Evolutionary conservation across 30 jellyfish, hydroid and myxozoan genomes (phyloP).

Genomic region (Turritopsis rubra): DNA sequence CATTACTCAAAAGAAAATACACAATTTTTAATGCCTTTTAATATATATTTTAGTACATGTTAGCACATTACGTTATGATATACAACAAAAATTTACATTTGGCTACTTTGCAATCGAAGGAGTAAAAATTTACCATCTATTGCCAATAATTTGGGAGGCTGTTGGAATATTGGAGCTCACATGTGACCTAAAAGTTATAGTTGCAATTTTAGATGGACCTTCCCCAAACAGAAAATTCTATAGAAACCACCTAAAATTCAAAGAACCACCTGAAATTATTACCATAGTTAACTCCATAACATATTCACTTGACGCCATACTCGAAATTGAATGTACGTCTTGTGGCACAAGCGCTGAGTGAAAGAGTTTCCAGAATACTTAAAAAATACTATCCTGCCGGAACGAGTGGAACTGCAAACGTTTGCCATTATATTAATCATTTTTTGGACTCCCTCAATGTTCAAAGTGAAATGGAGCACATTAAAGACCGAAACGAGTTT

Average conservation of each 20-base stretch:
- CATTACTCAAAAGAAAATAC: too few relatives aligned
- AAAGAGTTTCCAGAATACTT: constrained; percentile 15
- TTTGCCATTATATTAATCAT: constrained; percentile 36
- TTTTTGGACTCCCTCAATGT: constrained; percentile 33
- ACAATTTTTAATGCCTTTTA: too few relatives aligned
- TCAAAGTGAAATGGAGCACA: constrained; percentile 29
- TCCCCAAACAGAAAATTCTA: constrained; percentile 1
- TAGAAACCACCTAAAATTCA: constrained; percentile 39
- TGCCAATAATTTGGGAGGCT: constrained; percentile 47
- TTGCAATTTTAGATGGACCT: constrained; percentile 51
- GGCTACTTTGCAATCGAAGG: constrained; percentile 58
- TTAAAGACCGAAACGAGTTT: constrained; percentile 19
- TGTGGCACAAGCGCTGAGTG: constrained; percentile 41
- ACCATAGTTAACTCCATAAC: constrained; percentile 32
- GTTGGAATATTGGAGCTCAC: constrained; percentile 38
- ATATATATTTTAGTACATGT: too few relatives aligned
- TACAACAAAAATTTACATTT: constrained; percentile 29
- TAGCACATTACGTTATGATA: too few relatives aligned
- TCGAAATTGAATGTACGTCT: constrained; percentile 46
- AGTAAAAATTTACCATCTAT: constrained; percentile 9
- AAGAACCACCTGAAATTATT: constrained; percentile 14
- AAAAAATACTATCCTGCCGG: constrained; percentile 23
- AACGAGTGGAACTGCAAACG: constrained; percentile 39
- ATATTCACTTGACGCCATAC: constrained; percentile 27
- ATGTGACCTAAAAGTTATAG: constrained; percentile 35